Percentiles rank a stretch among this genome's conserved stretches.
phyloP scores from a whole-genome alignment of 2,797 vertebrate species.

The Pseudomugil tenellus region DNA sequence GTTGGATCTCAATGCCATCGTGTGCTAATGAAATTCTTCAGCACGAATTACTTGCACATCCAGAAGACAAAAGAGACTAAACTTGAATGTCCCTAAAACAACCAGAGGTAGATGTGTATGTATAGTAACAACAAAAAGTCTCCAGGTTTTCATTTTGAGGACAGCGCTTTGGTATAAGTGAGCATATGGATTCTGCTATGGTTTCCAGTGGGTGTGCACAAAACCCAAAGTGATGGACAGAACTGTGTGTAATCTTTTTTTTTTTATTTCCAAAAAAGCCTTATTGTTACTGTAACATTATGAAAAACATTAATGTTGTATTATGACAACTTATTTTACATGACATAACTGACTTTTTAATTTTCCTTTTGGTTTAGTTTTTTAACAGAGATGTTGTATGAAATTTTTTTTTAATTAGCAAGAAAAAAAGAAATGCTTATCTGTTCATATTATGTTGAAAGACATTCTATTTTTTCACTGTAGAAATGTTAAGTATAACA shows the following conservation, averaged over 20 bases:
- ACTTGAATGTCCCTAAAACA: conserved; percentile 59
- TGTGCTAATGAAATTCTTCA: conserved; percentile 47
- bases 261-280: conserved; percentile 88
- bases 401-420: conserved; percentile 73
- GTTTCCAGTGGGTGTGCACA: conserved; percentile 65
- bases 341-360: conserved; percentile 77
- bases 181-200: conserved; percentile 57
- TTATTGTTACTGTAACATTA: conserved; percentile 87
- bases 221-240: conserved; percentile 73
- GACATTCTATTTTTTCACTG: conserved; percentile 98
- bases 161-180: conserved; percentile 50
- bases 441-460: conserved; percentile 94
- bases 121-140: conserved; percentile 32
- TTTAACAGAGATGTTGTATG: conserved; percentile 89
- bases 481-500: conserved; percentile 87
- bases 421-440: conserved; percentile 86
- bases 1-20: conserved; percentile 52
- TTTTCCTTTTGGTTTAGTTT: conserved; percentile 78
- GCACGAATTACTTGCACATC: conserved; percentile 63
- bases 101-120: conserved; percentile 57
- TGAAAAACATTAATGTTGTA: conserved; percentile 81
- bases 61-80: conserved; percentile 38
- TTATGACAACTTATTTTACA: conserved; percentile 80
- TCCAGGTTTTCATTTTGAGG: conserved; percentile 54
- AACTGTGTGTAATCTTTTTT: conserved; percentile 78